Evolutionary conservation across 2,888 invertebrate genomes (phyloP), one percentile per base, ranked within the genome.

Genomic region (Aleiodes testaceus): DNA sequence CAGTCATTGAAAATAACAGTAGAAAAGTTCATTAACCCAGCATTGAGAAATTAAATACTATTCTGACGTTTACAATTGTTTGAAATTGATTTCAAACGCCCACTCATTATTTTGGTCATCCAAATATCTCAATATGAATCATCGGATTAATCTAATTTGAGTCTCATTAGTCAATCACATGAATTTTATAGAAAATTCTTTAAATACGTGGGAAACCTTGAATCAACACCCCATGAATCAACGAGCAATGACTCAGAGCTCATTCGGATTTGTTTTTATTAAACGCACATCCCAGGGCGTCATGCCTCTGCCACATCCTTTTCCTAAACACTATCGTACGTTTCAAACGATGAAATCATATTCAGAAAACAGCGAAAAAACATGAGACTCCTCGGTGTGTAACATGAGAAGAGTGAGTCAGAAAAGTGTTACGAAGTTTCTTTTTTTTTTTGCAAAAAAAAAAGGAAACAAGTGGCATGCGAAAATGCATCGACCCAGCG

Each of bases 401-500:
- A 49, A 53, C 7, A 7, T 16, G 22, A 26, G 49, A 30, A 22
- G 42, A 26, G 52, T 75, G 73, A 75, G 65, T 73, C 75, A 73
- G 36, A 20, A 6, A 11, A 53, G 53, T 53, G 53, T 53, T 20
- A 44, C 65, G 55, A 49, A 22, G 47, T 65, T n/a, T 47, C 26
- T 26, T 26, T 26, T 26, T 22, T 26, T 26, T 26, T 26, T 5
- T 67, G 47, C 11, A 30, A 18, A 65, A 45, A 70, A 65, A 59
- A 70, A 72, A 64, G 36, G 20, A 14, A 55, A n/a, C 49, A 64
- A 64, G 66, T 67, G 61, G 47, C 59, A 64, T 66, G 66, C 42
- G 50, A 66, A 66, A 68, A 55, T 67, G 67, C 67, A 66, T 66
- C 64, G 68, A 70, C 70, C 49, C 71, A 69, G 44, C 50, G 67